These are phyloP conservation scores for Rhynchotus rufescens DNA, from an alignment of 2,797 vertebrate species.

Conservation along the genomic window DNA sequence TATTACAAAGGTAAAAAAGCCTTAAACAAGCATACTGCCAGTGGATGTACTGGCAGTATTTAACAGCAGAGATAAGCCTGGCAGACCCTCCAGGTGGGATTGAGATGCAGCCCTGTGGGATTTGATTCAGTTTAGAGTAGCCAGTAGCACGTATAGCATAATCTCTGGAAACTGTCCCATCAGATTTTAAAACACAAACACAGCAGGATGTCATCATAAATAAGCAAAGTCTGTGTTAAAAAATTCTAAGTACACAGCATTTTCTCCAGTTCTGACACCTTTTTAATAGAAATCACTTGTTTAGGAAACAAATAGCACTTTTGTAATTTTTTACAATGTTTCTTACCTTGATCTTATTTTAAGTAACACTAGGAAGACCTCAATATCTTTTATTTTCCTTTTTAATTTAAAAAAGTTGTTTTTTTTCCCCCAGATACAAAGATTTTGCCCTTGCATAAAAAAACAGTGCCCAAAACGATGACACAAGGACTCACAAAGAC, in stretches of 20 bases:
- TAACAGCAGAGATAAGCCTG: constrained; percentile 51
- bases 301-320: constrained; percentile 98
- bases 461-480: constrained; percentile 92
- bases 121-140: constrained; percentile 13
- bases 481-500: constrained; percentile 92
- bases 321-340: constrained; percentile 85
- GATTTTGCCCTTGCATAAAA: constrained; percentile 94
- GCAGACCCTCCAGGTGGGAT: constrained; percentile 23
- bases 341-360: constrained; percentile 90
- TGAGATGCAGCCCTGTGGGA: constrained; percentile 16
- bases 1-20: constrained; percentile 10
- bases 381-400: constrained; percentile 89
- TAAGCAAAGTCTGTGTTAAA: constrained; percentile 85
- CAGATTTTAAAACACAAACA: constrained; percentile 78
- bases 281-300: constrained; percentile 92
- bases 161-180: constrained; percentile 60
- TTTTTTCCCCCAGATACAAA: constrained; percentile 87
- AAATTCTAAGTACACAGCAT: constrained; percentile 89
- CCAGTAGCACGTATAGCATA: constrained; percentile 34
- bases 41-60: too few species aligned
- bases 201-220: constrained; percentile 75
- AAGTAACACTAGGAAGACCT: constrained; percentile 99
- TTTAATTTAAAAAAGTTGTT: constrained; percentile 89
- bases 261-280: constrained; percentile 93
- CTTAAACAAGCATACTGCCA: constrained; percentile 6